A percentile compares a stretch with the other conserved stretches of the same genome.
These are phyloP conservation scores for Nannobrachium achirus DNA, from an alignment of 2,113 vertebrate genomes.

Conservation along the genomic window DNA sequence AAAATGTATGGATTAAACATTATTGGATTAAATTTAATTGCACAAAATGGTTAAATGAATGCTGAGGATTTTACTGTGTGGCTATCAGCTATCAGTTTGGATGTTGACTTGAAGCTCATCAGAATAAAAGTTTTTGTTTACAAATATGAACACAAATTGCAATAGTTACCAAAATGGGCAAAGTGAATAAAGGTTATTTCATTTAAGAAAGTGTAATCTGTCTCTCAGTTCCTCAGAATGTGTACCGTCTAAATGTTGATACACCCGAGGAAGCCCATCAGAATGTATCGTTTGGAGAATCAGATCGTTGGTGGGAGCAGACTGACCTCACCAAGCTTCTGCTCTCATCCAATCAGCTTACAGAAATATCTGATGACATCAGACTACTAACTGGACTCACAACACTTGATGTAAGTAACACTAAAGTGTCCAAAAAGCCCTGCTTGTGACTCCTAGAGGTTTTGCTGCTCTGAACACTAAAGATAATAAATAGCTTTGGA, in stretches of 20 bases:
- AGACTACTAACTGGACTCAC: conserved; percentile 85
- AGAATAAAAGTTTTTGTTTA: background rate
- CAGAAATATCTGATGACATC: conserved; percentile 87
- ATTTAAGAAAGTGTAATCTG: background rate
- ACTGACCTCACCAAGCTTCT: conserved; percentile 92
- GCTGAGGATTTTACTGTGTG: background rate
- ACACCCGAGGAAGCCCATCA: conserved; percentile 86
- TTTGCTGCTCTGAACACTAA: background rate
- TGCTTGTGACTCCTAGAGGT: background rate
- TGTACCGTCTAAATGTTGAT: conserved; percentile 93
- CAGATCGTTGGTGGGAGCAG: conserved; percentile 97
- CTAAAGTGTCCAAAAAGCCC: background rate
- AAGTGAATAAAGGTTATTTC: background rate
- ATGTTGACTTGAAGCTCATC: background rate
- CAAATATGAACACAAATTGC: background rate
- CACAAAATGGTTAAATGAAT: background rate
- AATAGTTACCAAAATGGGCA: background rate
- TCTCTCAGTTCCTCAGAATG: conserved; percentile 85
- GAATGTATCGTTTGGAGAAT: conserved; percentile 82
- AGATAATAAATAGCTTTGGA: background rate
- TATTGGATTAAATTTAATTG: too few species aligned
- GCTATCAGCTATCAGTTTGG: background rate
- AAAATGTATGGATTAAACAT: too few species aligned
- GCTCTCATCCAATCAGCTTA: conserved; percentile 92
- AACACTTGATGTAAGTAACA: conserved; percentile 85